Conservation (phyloP, 2,113 vertebrate species). For the Dolichallabes microphthalmus region DNA sequence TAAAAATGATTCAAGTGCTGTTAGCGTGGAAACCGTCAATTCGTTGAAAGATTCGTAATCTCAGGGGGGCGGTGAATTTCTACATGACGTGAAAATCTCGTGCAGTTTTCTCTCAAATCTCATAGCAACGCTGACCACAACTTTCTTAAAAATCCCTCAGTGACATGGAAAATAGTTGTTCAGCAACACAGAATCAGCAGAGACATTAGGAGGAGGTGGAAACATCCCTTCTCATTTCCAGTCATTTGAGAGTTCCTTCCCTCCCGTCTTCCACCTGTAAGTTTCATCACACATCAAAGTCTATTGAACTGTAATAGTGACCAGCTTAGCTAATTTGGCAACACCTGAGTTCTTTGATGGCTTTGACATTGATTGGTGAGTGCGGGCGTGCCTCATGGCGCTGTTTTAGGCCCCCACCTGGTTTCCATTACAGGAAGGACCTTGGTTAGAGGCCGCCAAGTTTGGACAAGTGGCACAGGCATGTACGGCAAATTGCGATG, state of each 20-base stretch:
- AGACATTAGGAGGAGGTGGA: conserved; percentile 53
- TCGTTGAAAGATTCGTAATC: conserved; percentile 49
- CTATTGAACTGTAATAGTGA: conserved; percentile 66
- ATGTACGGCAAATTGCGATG: conserved; percentile 62
- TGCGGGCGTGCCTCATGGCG: conserved; percentile 44
- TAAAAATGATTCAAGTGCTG: conserved; percentile 64
- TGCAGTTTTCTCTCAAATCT: conserved; percentile 62
- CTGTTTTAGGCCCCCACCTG: conserved; percentile 48
- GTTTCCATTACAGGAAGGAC: conserved; percentile 69
- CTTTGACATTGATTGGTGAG: conserved; percentile 60
- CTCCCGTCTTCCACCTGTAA: conserved; percentile 29
- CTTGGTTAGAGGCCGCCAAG: conserved; percentile 61
- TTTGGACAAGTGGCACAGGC: conserved; percentile 68
- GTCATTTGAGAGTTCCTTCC: conserved; percentile 67
- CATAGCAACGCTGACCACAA: conserved; percentile 46
- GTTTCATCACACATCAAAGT: conserved; percentile 72
- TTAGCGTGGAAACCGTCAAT: conserved; percentile 35
- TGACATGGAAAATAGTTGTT: conserved; percentile 63
- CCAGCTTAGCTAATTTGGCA: conserved; percentile 69
- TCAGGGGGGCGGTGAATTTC: conserved; percentile 57
- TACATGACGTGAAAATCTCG: conserved; percentile 58
- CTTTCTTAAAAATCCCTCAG: conserved; percentile 59
- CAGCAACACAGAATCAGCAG: conserved; percentile 45
- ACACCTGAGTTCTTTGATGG: conserved; percentile 65
- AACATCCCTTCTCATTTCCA: conserved; percentile 65